phyloP scores from a whole-genome alignment of 1,140 invertebrate genomes.

The Odontomachus brunneus region DNA sequence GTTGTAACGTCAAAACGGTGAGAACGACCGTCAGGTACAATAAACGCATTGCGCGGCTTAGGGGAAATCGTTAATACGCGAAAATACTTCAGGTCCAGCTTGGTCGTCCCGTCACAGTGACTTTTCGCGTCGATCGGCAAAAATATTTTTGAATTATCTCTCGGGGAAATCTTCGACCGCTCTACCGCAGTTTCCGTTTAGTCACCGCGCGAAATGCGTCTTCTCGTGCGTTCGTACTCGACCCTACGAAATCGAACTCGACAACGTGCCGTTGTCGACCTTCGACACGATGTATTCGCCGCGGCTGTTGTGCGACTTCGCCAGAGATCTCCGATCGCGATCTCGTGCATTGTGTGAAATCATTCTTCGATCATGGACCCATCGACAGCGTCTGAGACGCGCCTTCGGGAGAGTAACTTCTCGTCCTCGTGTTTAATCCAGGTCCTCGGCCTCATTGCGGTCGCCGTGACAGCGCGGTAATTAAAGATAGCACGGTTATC shows the following conservation, averaged over 20 bases:
- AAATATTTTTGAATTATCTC: neutral
- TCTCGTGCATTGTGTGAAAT: too few species aligned
- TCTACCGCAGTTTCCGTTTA: neutral
- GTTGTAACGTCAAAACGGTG: conserved; percentile 2
- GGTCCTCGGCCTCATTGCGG: neutral
- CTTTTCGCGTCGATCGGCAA: neutral
- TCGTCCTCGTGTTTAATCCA: neutral
- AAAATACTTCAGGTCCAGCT: neutral
- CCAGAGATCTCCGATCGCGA: too few species aligned
- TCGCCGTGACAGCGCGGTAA: too few species aligned
- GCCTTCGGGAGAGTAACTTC: neutral
- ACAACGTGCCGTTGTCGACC: neutral
- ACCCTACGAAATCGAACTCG: too few species aligned
- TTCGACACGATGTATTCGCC: neutral
- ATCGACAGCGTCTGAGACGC: neutral
- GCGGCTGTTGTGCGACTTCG: neutral
- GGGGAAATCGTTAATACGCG: too few species aligned
- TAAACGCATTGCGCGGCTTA: too few species aligned
- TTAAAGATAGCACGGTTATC: neutral
- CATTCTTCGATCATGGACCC: neutral
- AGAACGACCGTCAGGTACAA: neutral
- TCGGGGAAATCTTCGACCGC: neutral
- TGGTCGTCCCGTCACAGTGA: neutral
- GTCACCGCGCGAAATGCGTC: too few species aligned
- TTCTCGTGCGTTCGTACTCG: too few species aligned